Evolutionary conservation across 2,113 vertebrate genomes (phyloP), one percentile per base, ranked within the genome.

Genomic region (Platichthys stellatus): DNA sequence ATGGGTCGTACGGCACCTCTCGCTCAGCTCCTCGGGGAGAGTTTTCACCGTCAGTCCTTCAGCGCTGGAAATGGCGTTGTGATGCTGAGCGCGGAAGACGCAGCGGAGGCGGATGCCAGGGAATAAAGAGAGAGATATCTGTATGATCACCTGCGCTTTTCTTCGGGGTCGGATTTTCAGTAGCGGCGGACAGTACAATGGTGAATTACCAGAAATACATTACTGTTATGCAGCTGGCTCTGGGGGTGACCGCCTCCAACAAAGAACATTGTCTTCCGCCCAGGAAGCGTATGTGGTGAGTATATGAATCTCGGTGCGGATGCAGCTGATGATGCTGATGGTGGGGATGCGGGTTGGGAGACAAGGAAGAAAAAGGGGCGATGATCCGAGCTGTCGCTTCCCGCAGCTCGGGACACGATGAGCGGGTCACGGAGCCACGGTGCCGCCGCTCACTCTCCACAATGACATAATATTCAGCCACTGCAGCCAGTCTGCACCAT

Each of bases 121-220:
- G 91, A 95, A 93, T 95, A 95, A 85, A 89, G 47, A 17, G 47
- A 51, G 14, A 51, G 47, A 51, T 51, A 51, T 92, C 90, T 94
- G 88, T 93, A 94, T 96, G 95, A 94, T 96, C 94, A 96, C 96
- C 96, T 97, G 95, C 95, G 95, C 95, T 96, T 96, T 94, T 91
- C 95, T 95, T 95, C 95, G 18, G 95, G 95, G 93, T 96, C 95
- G 95, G 95, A 95, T 93, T 90, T 84, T 88, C 87, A 93, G 95
- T 94, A 94, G 95, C 94, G 95, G 95, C 94, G 95, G 95, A 93
- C 90, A 92, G 90, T 94, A 95, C 93, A 96, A 97, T 95, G 95
- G 97, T 99, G 96, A 98, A 98, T 95, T 98, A 99, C 93, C 97
- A 98, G 96, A 97, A 99, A 94, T 99, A 99, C 95, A 97, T 98